Base-by-base conservation (phyloP, 2,888 invertebrate species). In the Peribatodes rhomboidaria region DNA sequence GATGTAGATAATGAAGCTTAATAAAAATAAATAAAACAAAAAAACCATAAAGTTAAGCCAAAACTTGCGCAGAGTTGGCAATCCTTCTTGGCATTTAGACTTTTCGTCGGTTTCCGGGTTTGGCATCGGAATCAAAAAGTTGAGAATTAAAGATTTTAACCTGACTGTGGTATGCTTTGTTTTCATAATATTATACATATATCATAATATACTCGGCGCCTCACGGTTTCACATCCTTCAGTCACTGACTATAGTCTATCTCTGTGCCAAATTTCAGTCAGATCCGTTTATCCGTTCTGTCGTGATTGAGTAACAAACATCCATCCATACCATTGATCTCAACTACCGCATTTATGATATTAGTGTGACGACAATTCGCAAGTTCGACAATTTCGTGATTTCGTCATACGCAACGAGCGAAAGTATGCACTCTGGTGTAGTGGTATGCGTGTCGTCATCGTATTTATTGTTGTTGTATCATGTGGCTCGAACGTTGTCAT, bases 371-470 rank as follows among this genome's bases (percentile, higher is more conserved):
- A 27, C 27, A 27, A 27, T 14, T 6, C 9, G 47, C 9, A 47
- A 16, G 16, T 16, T 18, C 7, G 16, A 50, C 18, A 18, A n/a
- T 27, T 27, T 4, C 27, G 6, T 27, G 27, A 13, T 50, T 16
- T 33, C 33, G 33, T 35, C 33, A 20, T 18, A 31, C 22, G 31
- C 31, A 44, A 31, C 20, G 9, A 55, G 55, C 13, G 55, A 44
- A 55, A 55, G 55, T 55, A 44, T 55, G 44, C 55, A 31, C 9
- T 31, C 8, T 22, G 20, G 16, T 13, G 54, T 10, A 14, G 4
- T 54, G 41, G 54, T 42, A 31, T 27, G 39, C 13, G 55, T 55
- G 39, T 20, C 55, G 55, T 44, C 33, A 55, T 35, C 35, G 1
- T 9, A 33, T 18, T 55, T 31, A 44, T 42, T 44, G 44, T 55